These are phyloP conservation scores for Tinamus guttatus DNA, from an alignment of 2,113 vertebrate species.

Conservation along the genomic window DNA sequence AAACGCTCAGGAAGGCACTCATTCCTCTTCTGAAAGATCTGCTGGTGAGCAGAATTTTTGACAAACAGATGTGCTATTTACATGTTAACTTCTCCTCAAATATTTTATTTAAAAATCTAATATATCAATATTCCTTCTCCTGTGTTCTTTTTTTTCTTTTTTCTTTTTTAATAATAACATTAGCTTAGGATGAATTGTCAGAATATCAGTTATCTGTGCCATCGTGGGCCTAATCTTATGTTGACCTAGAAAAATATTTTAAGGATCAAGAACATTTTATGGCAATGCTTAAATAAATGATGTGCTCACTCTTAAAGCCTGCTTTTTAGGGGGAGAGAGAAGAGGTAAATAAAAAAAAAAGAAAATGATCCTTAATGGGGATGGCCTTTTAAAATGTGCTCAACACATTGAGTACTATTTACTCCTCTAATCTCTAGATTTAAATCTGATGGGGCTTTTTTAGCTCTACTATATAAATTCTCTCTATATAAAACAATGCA, in stretches of 20 bases:
- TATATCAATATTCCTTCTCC: background rate
- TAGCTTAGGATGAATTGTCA: background rate
- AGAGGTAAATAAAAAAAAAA: background rate
- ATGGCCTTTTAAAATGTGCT: background rate
- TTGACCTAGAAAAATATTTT: slow-evolving; percentile 52
- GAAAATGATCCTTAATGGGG: background rate
- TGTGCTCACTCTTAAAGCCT: background rate
- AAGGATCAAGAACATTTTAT: slow-evolving; percentile 39
- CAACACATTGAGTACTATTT: accelerated
- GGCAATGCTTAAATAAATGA: background rate
- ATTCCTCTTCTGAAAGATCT: background rate
- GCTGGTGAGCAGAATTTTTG: background rate
- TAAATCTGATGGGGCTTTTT: background rate
- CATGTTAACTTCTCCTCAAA: background rate
- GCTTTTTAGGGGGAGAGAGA: background rate
- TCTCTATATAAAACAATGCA: background rate
- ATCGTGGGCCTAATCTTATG: slow-evolving; percentile 21
- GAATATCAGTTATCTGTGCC: background rate
- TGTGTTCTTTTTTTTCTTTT: background rate
- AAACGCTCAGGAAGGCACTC: background rate
- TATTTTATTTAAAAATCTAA: background rate
- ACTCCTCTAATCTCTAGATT: background rate
- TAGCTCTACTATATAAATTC: background rate
- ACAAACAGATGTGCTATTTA: background rate
- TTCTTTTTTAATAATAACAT: background rate